These are phyloP conservation scores for Aphelocoma californica DNA, from an alignment of 2,797 vertebrate genomes.

Conservation along the genomic window DNA sequence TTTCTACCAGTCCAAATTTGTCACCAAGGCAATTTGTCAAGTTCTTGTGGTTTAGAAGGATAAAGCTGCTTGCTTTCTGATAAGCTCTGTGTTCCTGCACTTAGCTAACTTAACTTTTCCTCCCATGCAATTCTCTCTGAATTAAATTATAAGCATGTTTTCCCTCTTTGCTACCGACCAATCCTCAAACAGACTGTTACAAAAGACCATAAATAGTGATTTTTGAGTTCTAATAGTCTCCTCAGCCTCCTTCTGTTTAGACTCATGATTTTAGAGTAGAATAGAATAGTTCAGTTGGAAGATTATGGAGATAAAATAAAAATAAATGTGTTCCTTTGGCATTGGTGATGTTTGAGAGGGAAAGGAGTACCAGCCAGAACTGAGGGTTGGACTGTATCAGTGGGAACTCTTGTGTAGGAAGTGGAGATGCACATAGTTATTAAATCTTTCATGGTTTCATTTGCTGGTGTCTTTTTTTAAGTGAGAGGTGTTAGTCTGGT, in stretches of 20 bases:
- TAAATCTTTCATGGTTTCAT: background rate
- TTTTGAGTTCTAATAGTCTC: background rate
- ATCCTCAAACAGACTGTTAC: background rate
- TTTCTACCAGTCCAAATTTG: background rate
- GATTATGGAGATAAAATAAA: background rate
- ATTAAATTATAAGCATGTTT: background rate
- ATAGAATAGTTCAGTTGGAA: background rate
- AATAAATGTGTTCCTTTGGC: background rate
- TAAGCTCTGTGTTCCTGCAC: background rate
- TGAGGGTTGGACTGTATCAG: background rate
- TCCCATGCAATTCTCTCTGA: background rate
- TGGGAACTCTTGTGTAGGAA: background rate
- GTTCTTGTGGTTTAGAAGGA: background rate
- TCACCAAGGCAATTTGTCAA: background rate
- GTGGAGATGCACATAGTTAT: background rate
- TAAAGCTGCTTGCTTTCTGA: background rate
- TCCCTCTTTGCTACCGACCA: background rate
- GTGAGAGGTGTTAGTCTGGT: background rate
- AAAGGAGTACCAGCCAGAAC: background rate
- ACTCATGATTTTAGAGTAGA: background rate
- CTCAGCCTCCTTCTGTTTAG: background rate
- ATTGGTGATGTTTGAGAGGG: background rate
- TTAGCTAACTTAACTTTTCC: background rate
- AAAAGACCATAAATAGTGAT: background rate
- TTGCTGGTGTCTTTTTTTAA: background rate